A percentile compares a stretch with the other conserved stretches of the same genome.
phyloP scores from a whole-genome alignment of 92 coral and sea anemone genomes.

The Porites evermanni region DNA sequence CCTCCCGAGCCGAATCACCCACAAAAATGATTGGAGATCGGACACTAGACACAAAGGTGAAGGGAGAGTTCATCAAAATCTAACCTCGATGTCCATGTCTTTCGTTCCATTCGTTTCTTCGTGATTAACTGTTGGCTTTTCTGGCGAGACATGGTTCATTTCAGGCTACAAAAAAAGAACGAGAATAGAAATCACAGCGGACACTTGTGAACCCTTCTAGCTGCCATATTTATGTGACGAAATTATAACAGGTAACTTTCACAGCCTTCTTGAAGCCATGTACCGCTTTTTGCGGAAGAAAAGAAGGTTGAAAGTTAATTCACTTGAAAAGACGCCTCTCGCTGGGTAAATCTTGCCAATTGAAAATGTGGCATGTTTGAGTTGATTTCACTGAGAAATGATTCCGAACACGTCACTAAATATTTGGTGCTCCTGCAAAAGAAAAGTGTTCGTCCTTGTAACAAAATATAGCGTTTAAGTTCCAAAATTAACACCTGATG shows the following conservation, averaged over 20 bases:
- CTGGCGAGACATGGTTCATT: constrained; percentile 44
- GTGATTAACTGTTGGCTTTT: constrained; percentile 41
- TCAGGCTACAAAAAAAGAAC: constrained; percentile 23
- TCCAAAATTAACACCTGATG: not conserved
- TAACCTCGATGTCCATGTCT: constrained; percentile 59
- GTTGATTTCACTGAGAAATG: not conserved
- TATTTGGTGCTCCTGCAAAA: not conserved
- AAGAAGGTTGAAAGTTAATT: too few species aligned
- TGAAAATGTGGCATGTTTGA: not conserved
- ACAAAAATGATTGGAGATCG: too few species aligned
- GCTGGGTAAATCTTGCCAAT: not conserved
- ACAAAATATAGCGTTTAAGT: not conserved
- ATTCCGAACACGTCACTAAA: not conserved
- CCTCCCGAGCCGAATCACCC: too few species aligned
- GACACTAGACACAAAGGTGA: too few species aligned
- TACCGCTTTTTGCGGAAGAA: too few species aligned
- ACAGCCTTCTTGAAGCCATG: too few species aligned
- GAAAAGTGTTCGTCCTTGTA: not conserved
- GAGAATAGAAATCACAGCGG: not conserved
- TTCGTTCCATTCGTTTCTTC: constrained; percentile 57
- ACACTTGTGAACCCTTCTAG: not conserved
- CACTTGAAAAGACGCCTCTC: too few species aligned
- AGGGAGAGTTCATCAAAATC: not conserved
- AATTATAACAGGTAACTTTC: not conserved
- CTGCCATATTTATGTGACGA: not conserved